Percentiles rank a stretch among this genome's conserved stretches.
Evolutionary conservation across 2,113 vertebrate species (phyloP).

Genomic region (Haplotaxodon microlepis): DNA sequence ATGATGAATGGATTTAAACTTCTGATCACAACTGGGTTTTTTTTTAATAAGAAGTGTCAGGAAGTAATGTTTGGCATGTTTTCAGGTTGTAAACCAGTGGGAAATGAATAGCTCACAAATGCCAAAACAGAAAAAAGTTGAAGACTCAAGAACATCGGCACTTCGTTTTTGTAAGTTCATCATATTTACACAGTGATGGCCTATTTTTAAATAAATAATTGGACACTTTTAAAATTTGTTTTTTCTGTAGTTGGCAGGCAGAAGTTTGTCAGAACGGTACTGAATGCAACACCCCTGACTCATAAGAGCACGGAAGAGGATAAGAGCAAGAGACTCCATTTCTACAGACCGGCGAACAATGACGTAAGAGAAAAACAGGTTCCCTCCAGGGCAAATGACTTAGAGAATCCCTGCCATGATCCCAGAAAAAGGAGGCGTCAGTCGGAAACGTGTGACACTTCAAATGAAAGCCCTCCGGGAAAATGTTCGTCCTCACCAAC

Average conservation of each 20-base stretch:
- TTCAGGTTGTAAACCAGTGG: conserved; percentile 89
- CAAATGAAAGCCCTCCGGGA: conserved; percentile 35
- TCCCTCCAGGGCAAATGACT: conserved; percentile 10
- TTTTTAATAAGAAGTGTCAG: not conserved
- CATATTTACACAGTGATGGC: not conserved
- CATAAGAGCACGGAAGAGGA: conserved; percentile 37
- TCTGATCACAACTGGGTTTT: not conserved
- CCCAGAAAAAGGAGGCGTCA: conserved; percentile 71
- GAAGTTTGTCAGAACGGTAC: conserved; percentile 66
- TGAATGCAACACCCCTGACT: conserved; percentile 44
- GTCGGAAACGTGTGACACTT: conserved; percentile 42
- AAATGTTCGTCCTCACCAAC: conserved; percentile 73
- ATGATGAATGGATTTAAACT: not conserved
- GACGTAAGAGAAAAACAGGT: not conserved
- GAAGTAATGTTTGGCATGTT: not conserved
- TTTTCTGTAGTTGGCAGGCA: conserved; percentile 77
- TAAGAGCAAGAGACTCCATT: conserved; percentile 74
- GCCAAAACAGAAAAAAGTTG: conserved; percentile 63
- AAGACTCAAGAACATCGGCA: conserved; percentile 71
- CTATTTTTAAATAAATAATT: not conserved
- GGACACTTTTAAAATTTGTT: not conserved
- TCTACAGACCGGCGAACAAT: conserved; percentile 71
- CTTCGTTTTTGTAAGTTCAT: conserved; percentile 82
- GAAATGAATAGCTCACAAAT: conserved; percentile 74
- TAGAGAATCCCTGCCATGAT: conserved; percentile 21